phyloP scores from a whole-genome alignment of 2,113 vertebrate species.

The Barnardius zonarius region DNA sequence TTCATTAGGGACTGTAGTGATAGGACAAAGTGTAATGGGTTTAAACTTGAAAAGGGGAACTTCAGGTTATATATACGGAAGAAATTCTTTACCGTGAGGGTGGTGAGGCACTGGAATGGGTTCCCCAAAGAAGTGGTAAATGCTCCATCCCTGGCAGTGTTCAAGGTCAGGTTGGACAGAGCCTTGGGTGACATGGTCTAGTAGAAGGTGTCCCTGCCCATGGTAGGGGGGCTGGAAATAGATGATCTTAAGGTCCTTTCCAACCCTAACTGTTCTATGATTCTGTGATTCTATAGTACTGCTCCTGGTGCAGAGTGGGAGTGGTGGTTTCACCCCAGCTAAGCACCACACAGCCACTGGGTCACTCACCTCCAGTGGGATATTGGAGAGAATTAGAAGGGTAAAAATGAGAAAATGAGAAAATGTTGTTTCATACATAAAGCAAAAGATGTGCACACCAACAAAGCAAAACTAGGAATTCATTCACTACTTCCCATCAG shows the following conservation, averaged over 20 bases:
- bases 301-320: neutral
- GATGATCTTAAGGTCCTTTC: neutral
- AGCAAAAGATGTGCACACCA: neutral
- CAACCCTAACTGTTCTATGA: neutral
- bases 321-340: neutral
- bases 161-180: neutral
- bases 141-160: neutral
- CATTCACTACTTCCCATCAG: neutral
- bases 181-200: neutral
- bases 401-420: neutral
- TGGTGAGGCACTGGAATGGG: neutral
- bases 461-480: neutral
- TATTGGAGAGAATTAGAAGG: neutral
- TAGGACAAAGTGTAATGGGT: neutral
- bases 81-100: neutral
- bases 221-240: neutral
- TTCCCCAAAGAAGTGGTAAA: too few species aligned
- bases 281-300: neutral
- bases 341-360: neutral
- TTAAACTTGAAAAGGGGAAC: neutral
- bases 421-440: neutral
- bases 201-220: neutral
- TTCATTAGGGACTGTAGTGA: neutral
- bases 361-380: neutral
- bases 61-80: neutral